phyloP scores from a whole-genome alignment of 2,888 invertebrate genomes.

The Erebia aethiops region DNA sequence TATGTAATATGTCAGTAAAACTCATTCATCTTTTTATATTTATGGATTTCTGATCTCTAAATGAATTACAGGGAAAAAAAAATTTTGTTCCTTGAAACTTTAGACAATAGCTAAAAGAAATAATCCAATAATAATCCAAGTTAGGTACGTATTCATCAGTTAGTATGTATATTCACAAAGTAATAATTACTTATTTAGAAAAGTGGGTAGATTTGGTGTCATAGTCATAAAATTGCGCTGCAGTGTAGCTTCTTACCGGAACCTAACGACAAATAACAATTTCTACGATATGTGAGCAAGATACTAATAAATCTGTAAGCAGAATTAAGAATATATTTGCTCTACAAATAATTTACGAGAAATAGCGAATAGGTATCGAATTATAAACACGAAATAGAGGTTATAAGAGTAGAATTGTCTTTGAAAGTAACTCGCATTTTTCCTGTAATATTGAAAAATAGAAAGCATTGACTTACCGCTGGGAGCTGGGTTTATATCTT shows the following conservation, averaged over 20 bases:
- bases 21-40: no score
- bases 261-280: neutral
- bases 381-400: constrained; percentile 30
- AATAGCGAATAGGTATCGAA: neutral
- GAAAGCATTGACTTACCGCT: constrained; percentile 30
- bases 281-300: neutral
- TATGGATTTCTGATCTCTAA: no score
- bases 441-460: constrained; percentile 3
- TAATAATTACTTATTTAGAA: neutral
- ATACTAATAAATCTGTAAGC: neutral
- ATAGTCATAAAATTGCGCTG: neutral
- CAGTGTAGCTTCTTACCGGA: no score
- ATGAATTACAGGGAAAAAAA: no score
- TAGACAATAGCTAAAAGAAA: no score
- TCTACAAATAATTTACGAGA: neutral
- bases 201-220: constrained; percentile 8
- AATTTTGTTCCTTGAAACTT: no score
- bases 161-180: no score
- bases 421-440: constrained; percentile 29
- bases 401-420: constrained; percentile 25
- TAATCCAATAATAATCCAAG: no score
- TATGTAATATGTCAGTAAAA: no score
- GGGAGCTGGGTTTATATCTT: constrained; percentile 37
- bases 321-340: neutral
- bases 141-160: no score